Percentiles rank a stretch among this genome's conserved stretches.
These are phyloP conservation scores for Podarcis muralis DNA, from an alignment of 2,113 vertebrate species.

Conservation along the genomic window DNA sequence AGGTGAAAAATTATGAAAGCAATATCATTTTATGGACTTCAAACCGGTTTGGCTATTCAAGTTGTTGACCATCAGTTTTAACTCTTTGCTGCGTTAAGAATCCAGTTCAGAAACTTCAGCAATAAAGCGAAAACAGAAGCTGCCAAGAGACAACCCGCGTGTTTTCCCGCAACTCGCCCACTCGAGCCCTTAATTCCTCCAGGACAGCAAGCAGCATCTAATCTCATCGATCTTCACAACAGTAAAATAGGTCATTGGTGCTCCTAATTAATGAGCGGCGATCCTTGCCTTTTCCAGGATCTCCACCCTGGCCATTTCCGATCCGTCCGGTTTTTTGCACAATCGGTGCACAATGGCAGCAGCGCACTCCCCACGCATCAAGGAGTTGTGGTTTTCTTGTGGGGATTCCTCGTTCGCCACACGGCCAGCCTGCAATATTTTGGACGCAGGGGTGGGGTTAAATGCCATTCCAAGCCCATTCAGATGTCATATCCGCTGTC, in stretches of 20 bases:
- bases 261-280: neutral
- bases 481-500: too few relatives aligned
- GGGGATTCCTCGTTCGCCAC: neutral
- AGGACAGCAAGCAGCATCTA: neutral
- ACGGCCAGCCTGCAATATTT: neutral
- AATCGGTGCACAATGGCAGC: neutral
- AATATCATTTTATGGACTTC: too few relatives aligned
- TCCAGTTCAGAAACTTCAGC: neutral
- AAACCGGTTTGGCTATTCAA: too few relatives aligned
- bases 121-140: too few relatives aligned
- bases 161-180: neutral
- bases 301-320: neutral
- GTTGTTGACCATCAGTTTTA: too few relatives aligned
- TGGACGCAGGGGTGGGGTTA: neutral
- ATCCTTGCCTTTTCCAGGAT: neutral
- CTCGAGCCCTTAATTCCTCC: neutral
- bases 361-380: neutral
- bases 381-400: neutral
- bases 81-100: too few relatives aligned
- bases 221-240: neutral
- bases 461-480: neutral
- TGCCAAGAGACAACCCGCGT: too few relatives aligned
- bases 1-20: too few relatives aligned
- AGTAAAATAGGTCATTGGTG: neutral
- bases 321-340: too few relatives aligned